phyloP scores from a whole-genome alignment of 1,140 invertebrate species.

The Lineus longissimus region DNA sequence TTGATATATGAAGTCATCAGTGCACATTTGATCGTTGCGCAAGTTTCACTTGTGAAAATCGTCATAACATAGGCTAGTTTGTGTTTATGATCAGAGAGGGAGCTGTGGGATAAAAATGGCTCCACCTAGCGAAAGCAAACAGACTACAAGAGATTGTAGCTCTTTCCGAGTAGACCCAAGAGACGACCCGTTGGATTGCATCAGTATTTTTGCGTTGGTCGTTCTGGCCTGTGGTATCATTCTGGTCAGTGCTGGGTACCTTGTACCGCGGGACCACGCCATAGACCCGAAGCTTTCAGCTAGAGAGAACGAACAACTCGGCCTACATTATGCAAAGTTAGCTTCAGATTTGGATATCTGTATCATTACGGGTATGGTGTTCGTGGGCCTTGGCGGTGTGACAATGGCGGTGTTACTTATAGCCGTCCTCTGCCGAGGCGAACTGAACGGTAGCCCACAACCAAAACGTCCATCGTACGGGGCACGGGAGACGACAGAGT shows the following conservation, averaged over 20 bases:
- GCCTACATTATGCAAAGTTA: constrained; percentile 5
- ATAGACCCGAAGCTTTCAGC: background rate
- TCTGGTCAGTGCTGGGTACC: constrained; percentile 1
- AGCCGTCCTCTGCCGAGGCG: background rate
- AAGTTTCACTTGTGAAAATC: too few species aligned
- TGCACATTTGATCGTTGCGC: too few species aligned
- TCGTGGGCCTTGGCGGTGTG: background rate
- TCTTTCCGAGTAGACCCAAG: background rate
- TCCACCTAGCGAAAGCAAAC: too few species aligned
- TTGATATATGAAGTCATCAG: too few species aligned
- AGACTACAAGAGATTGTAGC: too few species aligned
- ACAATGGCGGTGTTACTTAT: constrained; percentile 2
- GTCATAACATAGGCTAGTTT: too few species aligned
- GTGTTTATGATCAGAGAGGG: too few species aligned
- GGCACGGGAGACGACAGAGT: too few species aligned
- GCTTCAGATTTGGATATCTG: constrained; percentile 5
- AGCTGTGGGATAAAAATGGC: too few species aligned
- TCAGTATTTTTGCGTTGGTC: background rate
- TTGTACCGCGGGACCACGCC: background rate
- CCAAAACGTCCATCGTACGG: too few species aligned
- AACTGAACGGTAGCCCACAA: background rate
- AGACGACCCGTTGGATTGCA: background rate
- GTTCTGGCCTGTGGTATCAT: background rate
- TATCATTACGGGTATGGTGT: constrained; percentile 2
- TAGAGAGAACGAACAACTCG: constrained; percentile 4